Evolutionary conservation across 2,797 vertebrate species (phyloP), one percentile per base, ranked within the genome.

Genomic region (Sarcophilus harrisii): DNA sequence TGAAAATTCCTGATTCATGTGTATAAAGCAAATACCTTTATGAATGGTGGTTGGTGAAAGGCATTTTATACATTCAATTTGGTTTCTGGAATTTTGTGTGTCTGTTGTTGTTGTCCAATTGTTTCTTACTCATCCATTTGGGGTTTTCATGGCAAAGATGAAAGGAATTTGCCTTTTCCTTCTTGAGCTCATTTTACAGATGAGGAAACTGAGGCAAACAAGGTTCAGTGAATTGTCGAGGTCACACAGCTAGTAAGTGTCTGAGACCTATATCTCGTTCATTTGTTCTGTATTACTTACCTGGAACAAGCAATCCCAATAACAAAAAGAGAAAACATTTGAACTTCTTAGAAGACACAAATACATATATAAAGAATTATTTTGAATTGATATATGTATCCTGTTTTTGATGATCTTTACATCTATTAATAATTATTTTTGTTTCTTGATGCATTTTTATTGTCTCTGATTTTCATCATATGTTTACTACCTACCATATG

Each of bases 21-120:
- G 5, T 27, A 6, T 57, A 55, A 57, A 90, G 10, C 55, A 57
- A 57, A 90, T 54, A 90, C 12, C 13, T 55, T 38, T 54, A n/a
- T 57, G 49, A 90, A 57, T 90, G 90, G 14, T 57, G 30, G 13
- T 27, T 90, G 28, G 2, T 81, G 73, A 87, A 24, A 87, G 8
- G 2, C 10, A 11, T 32, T 62, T 32, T 87, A 87, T 4, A 9
- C 27, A 27, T 11, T 92, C 27, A 73, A 90, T 87, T 81, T 94
- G 59, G 60, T 90, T 62, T 97, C 94, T 27, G 87, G 81, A 96
- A 95, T 95, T 91, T 94, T 94, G 0, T 81, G 1, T 91, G 27
- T 93, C 1, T 87, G 1, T 21, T 16, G 30, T 38, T 73, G 32
- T n/a, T 60, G 59, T 60, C 59, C 28, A 60, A 28, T 60, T 60